A percentile compares a stretch with the other conserved stretches of the same genome.
Evolutionary conservation across 2,797 vertebrate species (phyloP).

Genomic region (Smutsia gigantea): DNA sequence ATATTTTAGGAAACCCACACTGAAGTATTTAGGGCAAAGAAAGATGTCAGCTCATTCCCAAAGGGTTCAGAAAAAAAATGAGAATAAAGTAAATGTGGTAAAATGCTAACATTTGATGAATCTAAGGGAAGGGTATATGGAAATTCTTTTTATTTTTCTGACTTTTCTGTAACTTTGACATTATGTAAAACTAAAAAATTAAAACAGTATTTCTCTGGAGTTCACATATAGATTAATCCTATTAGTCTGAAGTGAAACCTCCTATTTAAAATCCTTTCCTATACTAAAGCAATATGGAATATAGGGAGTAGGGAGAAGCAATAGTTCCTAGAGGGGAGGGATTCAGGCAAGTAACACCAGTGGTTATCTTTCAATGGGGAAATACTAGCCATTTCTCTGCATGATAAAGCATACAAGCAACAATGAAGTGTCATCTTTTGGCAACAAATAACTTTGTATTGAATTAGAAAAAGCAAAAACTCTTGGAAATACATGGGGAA

Average conservation of each 20-base stretch:
- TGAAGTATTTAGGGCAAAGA: background rate
- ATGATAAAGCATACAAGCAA: background rate
- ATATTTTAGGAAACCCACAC: background rate
- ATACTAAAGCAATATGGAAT: background rate
- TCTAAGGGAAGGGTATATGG: background rate
- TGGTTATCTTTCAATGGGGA: background rate
- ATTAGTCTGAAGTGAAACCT: background rate
- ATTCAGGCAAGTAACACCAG: background rate
- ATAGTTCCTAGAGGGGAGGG: background rate
- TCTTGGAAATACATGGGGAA: background rate
- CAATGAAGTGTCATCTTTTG: background rate
- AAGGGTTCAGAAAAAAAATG: background rate
- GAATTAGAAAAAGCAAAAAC: background rate
- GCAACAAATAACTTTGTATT: background rate
- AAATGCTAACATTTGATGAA: constrained; percentile 32
- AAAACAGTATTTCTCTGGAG: background rate
- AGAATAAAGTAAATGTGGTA: constrained; percentile 13
- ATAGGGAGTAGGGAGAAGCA: background rate
- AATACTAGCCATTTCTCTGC: background rate
- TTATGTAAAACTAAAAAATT: constrained; percentile 3
- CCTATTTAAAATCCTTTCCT: background rate
- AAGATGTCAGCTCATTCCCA: background rate
- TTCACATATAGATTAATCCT: constrained; percentile 11
- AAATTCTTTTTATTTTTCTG: background rate
- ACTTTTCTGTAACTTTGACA: background rate